Evolutionary conservation across 2,113 vertebrate genomes (phyloP).

Genomic region (Gnathonemus echidnorhynchus): DNA sequence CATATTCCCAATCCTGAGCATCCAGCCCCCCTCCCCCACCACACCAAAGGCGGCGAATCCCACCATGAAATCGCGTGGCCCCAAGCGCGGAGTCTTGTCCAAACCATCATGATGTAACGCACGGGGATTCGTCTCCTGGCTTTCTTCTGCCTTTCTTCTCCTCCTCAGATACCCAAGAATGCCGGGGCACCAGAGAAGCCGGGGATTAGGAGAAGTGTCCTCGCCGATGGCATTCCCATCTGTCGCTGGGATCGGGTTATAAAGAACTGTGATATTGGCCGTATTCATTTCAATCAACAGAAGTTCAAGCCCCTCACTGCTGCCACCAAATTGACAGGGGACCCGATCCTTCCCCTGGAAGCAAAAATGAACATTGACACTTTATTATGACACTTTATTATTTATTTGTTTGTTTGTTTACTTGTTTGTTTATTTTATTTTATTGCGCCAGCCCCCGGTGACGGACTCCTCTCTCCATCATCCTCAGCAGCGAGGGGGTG

Average conservation of each 20-base stretch:
- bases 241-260: conserved; percentile 58
- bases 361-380: conserved; percentile 32
- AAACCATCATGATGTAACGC: conserved; percentile 20
- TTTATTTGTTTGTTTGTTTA: not conserved
- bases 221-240: conserved; percentile 58
- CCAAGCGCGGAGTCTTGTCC: conserved; percentile 15
- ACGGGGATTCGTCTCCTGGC: not conserved
- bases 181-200: conserved; percentile 49
- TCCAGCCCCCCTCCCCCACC: conserved; percentile 9
- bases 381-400: conserved; percentile 16
- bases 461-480: conserved; percentile 29
- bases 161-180: conserved; percentile 40
- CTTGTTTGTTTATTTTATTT: not conserved
- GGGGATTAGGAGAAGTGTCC: conserved; percentile 60
- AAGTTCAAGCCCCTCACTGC: conserved; percentile 40
- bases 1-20: conserved; percentile 46
- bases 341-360: conserved; percentile 27
- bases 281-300: conserved; percentile 59
- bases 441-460: conserved; percentile 19
- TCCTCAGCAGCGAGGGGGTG: conserved; percentile 32
- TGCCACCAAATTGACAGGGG: conserved; percentile 43
- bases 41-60: not conserved
- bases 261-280: conserved; percentile 55
- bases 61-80: conserved; percentile 49
- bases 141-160: conserved; percentile 24